Conservation (phyloP, 92 coral and sea anemone species). For the Porites evermanni region DNA sequence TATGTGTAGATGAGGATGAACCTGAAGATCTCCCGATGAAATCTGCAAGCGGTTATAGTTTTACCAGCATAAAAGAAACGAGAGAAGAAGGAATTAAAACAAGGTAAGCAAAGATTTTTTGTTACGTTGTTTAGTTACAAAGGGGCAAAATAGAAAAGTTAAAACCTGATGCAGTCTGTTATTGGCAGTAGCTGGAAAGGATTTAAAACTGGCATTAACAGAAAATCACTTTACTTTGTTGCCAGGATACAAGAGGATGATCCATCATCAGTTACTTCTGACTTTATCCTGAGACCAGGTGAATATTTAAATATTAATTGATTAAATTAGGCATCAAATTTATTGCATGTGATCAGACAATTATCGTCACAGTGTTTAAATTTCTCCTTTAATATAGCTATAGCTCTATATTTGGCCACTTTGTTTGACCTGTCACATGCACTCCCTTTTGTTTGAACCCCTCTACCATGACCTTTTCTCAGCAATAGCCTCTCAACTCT, state of each 20-base stretch:
- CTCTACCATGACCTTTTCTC: no score
- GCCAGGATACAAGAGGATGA: conserved; percentile 15
- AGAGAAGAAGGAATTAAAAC: conserved; percentile 1
- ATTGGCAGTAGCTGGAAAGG: no score
- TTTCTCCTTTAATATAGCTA: no score
- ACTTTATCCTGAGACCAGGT: conserved; percentile 88
- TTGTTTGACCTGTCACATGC: no score
- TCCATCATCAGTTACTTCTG: conserved; percentile 43
- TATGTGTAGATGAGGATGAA: not conserved
- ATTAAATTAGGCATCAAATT: not conserved
- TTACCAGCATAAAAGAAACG: not conserved
- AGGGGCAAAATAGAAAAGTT: no score
- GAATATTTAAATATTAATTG: not conserved
- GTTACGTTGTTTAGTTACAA: not conserved
- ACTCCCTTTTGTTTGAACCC: no score
- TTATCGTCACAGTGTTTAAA: no score
- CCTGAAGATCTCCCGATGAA: not conserved
- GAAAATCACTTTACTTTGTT: not conserved
- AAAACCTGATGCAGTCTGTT: no score
- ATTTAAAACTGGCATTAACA: not conserved
- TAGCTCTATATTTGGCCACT: no score
- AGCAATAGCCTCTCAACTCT: no score
- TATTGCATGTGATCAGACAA: not conserved
- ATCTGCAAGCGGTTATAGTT: not conserved
- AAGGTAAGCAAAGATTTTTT: conserved; percentile 1